Evolutionary conservation across 2,888 invertebrate species (phyloP).

Genomic region (Netelia melanura): DNA sequence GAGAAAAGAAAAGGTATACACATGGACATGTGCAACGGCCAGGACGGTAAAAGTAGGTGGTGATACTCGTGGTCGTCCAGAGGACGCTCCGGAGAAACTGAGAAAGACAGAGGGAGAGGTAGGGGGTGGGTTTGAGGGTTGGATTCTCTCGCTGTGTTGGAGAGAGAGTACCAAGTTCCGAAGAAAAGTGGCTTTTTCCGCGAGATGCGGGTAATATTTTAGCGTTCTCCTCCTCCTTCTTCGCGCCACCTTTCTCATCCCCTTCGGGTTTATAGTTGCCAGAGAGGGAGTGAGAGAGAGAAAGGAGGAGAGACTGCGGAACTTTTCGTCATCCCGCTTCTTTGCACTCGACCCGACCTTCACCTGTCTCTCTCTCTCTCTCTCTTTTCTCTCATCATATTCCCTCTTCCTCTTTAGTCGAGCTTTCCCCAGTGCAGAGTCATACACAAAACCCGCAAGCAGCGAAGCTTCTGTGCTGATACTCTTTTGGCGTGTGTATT

Average conservation of each 20-base stretch:
- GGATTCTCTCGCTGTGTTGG: conserved; percentile 49
- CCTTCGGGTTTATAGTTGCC: conserved; percentile 70
- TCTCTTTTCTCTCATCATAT: neutral
- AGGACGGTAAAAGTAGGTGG: conserved; percentile 42
- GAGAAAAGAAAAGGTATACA: neutral
- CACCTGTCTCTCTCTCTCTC: neutral
- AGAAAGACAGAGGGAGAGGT: conserved; percentile 19
- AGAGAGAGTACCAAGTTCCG: conserved; percentile 70
- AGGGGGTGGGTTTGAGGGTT: conserved; percentile 22
- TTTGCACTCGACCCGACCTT: conserved; percentile 54
- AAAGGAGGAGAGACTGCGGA: conserved; percentile 57
- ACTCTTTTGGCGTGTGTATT: conserved; percentile 47
- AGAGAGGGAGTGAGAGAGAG: neutral
- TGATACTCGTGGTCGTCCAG: conserved; percentile 32
- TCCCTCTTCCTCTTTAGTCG: conserved; percentile 5
- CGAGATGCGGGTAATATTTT: conserved; percentile 79
- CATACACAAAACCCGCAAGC: conserved; percentile 48
- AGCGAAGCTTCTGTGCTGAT: conserved; percentile 46
- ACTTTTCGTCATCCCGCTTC: conserved; percentile 75
- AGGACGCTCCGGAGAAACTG: conserved; percentile 10
- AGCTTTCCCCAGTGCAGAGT: conserved; percentile 27
- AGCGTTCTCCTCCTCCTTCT: conserved; percentile 68
- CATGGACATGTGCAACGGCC: neutral
- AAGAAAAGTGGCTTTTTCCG: conserved; percentile 76
- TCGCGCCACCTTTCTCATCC: conserved; percentile 3